These are phyloP conservation scores for Lasius platythorax DNA, from an alignment of 2,888 invertebrate genomes.

Conservation along the genomic window DNA sequence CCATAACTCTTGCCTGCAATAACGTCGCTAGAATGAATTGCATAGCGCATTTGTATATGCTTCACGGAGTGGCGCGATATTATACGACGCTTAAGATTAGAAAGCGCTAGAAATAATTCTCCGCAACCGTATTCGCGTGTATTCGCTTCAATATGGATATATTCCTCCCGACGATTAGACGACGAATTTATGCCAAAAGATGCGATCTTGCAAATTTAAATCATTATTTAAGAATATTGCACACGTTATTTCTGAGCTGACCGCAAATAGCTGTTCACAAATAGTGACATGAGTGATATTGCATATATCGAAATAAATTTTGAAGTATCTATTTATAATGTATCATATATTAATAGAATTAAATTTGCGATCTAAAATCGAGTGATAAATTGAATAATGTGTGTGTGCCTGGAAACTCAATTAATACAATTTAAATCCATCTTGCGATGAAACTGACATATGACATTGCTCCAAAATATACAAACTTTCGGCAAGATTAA, in stretches of 20 bases:
- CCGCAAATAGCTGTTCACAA: not conserved
- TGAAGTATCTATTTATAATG: constrained; percentile 35
- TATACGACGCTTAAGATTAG: constrained; percentile 67
- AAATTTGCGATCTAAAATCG: not conserved
- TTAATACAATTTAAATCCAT: constrained; percentile 23
- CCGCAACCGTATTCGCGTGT: constrained; percentile 14
- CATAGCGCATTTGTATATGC: constrained; percentile 53
- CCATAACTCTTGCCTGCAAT: constrained; percentile 71
- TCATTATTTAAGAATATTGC: constrained; percentile 22
- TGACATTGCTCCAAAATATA: constrained; percentile 1
- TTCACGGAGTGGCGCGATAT: constrained; percentile 45
- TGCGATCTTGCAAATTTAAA: not conserved
- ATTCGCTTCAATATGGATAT: not conserved
- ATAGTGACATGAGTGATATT: constrained; percentile 20
- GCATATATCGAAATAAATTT: constrained; percentile 21
- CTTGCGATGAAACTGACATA: not conserved
- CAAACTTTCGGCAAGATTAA: not conserved
- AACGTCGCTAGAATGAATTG: constrained; percentile 72
- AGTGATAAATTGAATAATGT: not conserved
- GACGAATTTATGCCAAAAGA: constrained; percentile 31
- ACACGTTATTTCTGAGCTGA: constrained; percentile 5
- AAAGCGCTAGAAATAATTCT: constrained; percentile 62
- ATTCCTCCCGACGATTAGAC: constrained; percentile 5
- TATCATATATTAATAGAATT: constrained; percentile 17
- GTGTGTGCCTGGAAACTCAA: not conserved